A percentile compares a stretch with the other conserved stretches of the same genome.
phyloP scores from a whole-genome alignment of 37 sponge, comb jelly and placozoan genomes.

The Petrosia ficiformis region DNA sequence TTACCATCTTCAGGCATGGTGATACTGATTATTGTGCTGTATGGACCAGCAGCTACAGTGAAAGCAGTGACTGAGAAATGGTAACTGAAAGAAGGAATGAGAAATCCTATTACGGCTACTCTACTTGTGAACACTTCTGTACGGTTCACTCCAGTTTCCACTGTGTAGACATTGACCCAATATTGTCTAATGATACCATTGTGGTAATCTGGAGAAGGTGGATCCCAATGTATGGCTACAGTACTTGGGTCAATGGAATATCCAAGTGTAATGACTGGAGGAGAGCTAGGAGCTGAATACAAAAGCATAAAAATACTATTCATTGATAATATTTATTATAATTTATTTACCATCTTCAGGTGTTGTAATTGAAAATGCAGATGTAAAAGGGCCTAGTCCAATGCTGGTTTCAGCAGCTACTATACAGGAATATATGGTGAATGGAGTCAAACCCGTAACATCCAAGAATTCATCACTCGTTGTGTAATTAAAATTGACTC shows the following conservation, averaged over 20 bases:
- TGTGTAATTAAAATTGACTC: slow-evolving; percentile 3
- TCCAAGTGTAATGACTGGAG: background rate
- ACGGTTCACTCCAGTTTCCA: background rate
- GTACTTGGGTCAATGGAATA: background rate
- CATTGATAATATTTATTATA: background rate
- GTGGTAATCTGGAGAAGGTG: slow-evolving; percentile 6
- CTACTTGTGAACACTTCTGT: background rate
- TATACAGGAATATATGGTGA: slow-evolving; percentile 20
- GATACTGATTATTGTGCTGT: slow-evolving; percentile 6
- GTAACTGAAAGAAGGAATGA: slow-evolving; percentile 10
- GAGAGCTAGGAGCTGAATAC: background rate
- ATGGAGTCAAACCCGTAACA: slow-evolving; percentile 1
- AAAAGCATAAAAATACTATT: background rate
- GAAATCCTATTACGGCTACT: background rate
- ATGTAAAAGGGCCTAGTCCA: slow-evolving; percentile 32
- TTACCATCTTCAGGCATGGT: slow-evolving; percentile 27
- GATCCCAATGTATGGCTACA: slow-evolving; percentile 12
- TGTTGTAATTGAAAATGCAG: slow-evolving; percentile 18
- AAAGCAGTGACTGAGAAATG: slow-evolving; percentile 2
- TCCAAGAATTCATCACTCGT: slow-evolving; percentile 1
- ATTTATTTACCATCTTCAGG: slow-evolving; percentile 44
- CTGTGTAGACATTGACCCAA: background rate
- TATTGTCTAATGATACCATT: slow-evolving; percentile 20
- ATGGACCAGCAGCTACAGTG: slow-evolving; percentile 36
- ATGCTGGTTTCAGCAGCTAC: slow-evolving; percentile 30